phyloP scores from a whole-genome alignment of 2,797 vertebrate genomes.

The Hoplostethus atlanticus region DNA sequence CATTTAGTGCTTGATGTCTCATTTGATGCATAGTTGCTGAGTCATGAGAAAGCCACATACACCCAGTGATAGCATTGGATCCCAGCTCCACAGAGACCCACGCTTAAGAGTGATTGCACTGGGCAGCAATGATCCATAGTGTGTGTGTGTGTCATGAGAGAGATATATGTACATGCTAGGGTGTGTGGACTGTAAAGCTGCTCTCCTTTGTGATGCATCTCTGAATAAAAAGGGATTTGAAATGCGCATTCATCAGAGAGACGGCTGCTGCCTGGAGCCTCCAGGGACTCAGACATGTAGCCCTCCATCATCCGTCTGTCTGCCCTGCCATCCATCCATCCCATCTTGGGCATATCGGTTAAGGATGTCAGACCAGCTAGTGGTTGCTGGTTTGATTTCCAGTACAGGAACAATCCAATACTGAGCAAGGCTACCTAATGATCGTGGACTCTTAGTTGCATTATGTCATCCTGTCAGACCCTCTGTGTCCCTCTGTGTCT shows the following conservation, averaged over 20 bases:
- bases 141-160: background rate
- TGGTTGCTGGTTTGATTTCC: conserved; percentile 1
- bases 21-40: conserved; percentile 45
- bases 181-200: conserved; percentile 24
- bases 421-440: too few species aligned
- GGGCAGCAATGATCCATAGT: conserved; percentile 38
- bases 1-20: conserved; percentile 18
- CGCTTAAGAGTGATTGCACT: conserved; percentile 8
- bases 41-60: conserved; percentile 45
- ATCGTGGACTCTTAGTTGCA: too few species aligned
- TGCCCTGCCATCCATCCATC: conserved; percentile 1
- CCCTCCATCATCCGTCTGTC: background rate
- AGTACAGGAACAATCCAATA: background rate
- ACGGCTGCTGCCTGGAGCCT: conserved; percentile 36
- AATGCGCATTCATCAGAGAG: conserved; percentile 76
- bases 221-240: conserved; percentile 72
- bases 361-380: background rate
- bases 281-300: conserved; percentile 19
- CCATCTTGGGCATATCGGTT: background rate
- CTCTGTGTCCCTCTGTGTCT: background rate
- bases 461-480: background rate
- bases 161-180: conserved; percentile 10
- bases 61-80: background rate
- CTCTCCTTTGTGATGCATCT: conserved; percentile 44
- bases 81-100: background rate